Evolutionary conservation across 92 coral and sea anemone genomes (phyloP).

Genomic region (Zoanthus gigantus): DNA sequence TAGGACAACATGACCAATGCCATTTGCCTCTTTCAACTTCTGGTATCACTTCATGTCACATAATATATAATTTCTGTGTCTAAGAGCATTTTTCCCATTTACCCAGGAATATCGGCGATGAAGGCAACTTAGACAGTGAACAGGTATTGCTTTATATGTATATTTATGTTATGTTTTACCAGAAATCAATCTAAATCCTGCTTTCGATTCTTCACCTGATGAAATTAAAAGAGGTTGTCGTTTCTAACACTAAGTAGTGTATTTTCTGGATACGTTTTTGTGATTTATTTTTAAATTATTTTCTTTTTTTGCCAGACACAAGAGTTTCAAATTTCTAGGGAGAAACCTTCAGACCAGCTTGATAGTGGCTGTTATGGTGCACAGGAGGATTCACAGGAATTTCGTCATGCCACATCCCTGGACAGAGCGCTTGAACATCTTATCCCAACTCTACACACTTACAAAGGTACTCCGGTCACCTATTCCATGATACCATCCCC

Average conservation of each 20-base stretch:
- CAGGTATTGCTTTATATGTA: background rate
- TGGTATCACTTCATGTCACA: background rate
- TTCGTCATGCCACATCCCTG: constrained; percentile 82
- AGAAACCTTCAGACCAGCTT: constrained; percentile 12
- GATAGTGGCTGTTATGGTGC: constrained; percentile 38
- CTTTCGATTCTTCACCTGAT: too few species aligned
- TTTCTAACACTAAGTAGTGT: too few species aligned
- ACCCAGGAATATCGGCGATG: constrained; percentile 10
- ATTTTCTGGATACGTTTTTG: too few species aligned
- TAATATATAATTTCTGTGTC: background rate
- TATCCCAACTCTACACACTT: constrained; percentile 80
- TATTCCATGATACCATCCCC: too few species aligned
- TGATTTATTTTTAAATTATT: background rate
- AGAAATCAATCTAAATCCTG: too few species aligned
- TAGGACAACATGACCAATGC: too few species aligned
- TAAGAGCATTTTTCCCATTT: background rate
- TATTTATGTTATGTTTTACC: too few species aligned
- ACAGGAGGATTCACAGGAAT: constrained; percentile 70
- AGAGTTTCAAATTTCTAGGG: constrained; percentile 26
- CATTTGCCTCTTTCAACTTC: too few species aligned
- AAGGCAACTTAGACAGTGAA: background rate
- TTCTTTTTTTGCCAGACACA: background rate
- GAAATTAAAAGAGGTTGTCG: too few species aligned
- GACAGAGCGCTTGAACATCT: constrained; percentile 86
- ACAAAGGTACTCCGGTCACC: constrained; percentile 66